A percentile compares a stretch with the other conserved stretches of the same genome.
These are phyloP conservation scores for Stenodema calcarata DNA, from an alignment of 2,888 invertebrate species.

Conservation along the genomic window DNA sequence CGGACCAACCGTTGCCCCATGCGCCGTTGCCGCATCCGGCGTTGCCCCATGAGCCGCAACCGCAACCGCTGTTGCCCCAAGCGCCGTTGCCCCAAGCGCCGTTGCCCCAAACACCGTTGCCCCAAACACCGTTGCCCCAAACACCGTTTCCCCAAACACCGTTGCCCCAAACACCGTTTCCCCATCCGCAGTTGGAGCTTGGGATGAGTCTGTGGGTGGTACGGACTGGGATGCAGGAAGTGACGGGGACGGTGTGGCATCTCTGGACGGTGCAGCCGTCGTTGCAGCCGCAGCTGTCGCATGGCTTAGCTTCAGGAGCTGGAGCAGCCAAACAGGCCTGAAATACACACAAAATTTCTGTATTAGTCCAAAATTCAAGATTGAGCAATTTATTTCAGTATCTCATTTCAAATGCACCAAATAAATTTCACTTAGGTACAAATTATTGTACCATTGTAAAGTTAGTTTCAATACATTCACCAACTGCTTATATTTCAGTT, in stretches of 20 bases:
- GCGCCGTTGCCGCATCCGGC: background rate
- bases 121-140: background rate
- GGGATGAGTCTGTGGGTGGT: slow-evolving; percentile 2
- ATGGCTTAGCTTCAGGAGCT: slow-evolving; percentile 6
- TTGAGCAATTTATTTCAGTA: no score
- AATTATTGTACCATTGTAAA: no score
- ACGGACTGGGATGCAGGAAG: slow-evolving; percentile 5
- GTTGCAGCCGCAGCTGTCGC: background rate
- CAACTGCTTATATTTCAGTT: no score
- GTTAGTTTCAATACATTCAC: no score
- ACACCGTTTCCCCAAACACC: background rate
- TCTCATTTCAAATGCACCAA: no score
- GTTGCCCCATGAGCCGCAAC: background rate
- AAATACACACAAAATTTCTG: background rate
- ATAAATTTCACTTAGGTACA: no score
- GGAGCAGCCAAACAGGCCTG: slow-evolving; percentile 12
- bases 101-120: no score
- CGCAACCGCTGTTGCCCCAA: background rate
- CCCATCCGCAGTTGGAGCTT: background rate
- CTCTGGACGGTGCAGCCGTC: background rate
- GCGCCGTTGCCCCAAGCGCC: background rate
- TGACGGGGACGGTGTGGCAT: background rate
- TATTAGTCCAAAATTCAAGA: no score
- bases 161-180: background rate
- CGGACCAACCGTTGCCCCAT: background rate